Conservation (phyloP, 2,888 invertebrate species). For the Drosophila engyochracea region DNA sequence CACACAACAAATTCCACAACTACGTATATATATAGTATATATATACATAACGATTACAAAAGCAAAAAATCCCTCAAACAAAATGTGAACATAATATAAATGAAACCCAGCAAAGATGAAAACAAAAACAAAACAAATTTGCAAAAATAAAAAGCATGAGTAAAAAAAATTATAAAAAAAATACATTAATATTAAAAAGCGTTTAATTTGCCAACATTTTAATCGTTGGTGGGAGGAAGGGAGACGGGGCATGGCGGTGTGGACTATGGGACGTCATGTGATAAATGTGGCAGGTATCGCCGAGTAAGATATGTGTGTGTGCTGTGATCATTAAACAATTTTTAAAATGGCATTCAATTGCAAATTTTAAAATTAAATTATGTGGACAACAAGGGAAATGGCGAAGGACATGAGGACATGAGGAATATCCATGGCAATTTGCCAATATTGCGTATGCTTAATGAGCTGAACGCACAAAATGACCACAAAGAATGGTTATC, state of each 20-base stretch:
- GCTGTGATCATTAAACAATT: constrained; percentile 71
- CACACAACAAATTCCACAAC: constrained; percentile 21
- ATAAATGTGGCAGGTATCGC: constrained; percentile 56
- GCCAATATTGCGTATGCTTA: constrained; percentile 69
- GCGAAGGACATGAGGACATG: constrained; percentile 12
- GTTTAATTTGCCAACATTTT: constrained; percentile 74
- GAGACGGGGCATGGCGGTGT: not conserved
- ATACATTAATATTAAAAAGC: constrained; percentile 78
- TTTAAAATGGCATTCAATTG: constrained; percentile 73
- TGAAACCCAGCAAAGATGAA: constrained; percentile 53
- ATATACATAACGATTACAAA: constrained; percentile 52
- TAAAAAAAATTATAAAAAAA: constrained; percentile 58
- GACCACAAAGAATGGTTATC: constrained; percentile 44
- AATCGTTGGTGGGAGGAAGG: constrained; percentile 26
- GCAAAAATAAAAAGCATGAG: constrained; percentile 62
- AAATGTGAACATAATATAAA: constrained; percentile 58
- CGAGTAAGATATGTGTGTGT: constrained; percentile 22
- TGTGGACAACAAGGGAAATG: constrained; percentile 53
- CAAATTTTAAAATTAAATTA: constrained; percentile 70
- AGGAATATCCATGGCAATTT: constrained; percentile 67
- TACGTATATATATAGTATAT: constrained; percentile 36
- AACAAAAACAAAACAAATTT: constrained; percentile 57
- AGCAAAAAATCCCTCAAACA: constrained; percentile 63
- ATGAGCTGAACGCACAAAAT: constrained; percentile 61
- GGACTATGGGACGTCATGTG: constrained; percentile 38